These are phyloP conservation scores for Pseudomyrmex gracilis DNA, from an alignment of 1,140 invertebrate genomes.

Conservation along the genomic window DNA sequence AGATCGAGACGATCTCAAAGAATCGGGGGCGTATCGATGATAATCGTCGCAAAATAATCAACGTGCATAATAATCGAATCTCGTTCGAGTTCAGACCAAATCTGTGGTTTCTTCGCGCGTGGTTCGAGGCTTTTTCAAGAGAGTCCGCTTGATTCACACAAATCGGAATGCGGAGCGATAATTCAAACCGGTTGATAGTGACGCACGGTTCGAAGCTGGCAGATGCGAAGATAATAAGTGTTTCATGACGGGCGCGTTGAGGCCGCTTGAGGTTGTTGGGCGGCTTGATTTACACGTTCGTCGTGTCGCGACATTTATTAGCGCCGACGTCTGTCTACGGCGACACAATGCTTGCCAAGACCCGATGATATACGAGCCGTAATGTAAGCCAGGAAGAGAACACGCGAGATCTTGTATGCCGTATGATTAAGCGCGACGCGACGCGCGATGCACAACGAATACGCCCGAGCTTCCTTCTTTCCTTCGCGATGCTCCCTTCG, in stretches of 20 bases:
- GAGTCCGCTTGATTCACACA: background rate
- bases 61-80: background rate
- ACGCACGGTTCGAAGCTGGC: constrained; percentile 38
- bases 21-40: constrained; percentile 1
- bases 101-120: background rate
- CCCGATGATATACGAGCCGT: constrained; percentile 62
- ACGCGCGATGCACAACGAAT: constrained; percentile 14
- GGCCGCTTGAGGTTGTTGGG: background rate
- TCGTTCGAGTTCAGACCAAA: background rate
- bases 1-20: constrained; percentile 16
- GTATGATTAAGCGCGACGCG: constrained; percentile 48
- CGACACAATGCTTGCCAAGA: constrained; percentile 75
- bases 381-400: constrained; percentile 43
- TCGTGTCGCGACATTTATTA: constrained; percentile 75
- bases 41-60: background rate
- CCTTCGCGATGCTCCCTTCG: background rate
- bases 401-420: constrained; percentile 56
- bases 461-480: constrained; percentile 21
- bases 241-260: constrained; percentile 13
- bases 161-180: background rate
- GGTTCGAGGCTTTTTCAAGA: background rate
- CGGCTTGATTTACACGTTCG: constrained; percentile 68
- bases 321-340: constrained; percentile 74
- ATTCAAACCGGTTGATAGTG: constrained; percentile 60
- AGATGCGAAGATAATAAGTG: constrained; percentile 60